Conservation (phyloP, 2,797 vertebrate genomes). For the Channa striata region DNA sequence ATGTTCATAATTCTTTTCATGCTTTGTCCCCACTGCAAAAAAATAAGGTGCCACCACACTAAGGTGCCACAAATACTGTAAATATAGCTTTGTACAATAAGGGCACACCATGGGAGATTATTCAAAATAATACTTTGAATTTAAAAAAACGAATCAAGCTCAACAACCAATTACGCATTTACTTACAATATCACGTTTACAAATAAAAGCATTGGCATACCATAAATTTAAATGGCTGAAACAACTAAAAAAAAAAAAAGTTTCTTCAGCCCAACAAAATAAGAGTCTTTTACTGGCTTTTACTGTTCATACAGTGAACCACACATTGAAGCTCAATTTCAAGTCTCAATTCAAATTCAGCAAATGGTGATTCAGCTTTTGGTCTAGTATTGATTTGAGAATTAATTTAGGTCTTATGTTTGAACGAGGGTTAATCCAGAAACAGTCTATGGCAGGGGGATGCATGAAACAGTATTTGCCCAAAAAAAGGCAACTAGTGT, state of each 20-base stretch:
- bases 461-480: slow-evolving; percentile 29
- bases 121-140: slow-evolving; percentile 68
- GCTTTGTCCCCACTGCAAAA: slow-evolving; percentile 74
- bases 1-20: slow-evolving; percentile 75
- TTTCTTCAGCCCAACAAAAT: slow-evolving; percentile 59
- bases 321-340: slow-evolving; percentile 11
- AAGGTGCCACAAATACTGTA: slow-evolving; percentile 73
- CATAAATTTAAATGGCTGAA: slow-evolving; percentile 65
- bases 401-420: slow-evolving; percentile 11
- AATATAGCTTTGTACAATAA: slow-evolving; percentile 72
- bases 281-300: slow-evolving; percentile 34
- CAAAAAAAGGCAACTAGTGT: slow-evolving; percentile 54
- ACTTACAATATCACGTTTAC: slow-evolving; percentile 76
- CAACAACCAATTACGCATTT: slow-evolving; percentile 72
- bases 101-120: slow-evolving; percentile 69
- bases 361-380: slow-evolving; percentile 30
- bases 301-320: slow-evolving; percentile 37
- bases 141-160: slow-evolving; percentile 61
- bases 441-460: slow-evolving; percentile 37
- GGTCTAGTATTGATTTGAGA: slow-evolving; percentile 5
- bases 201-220: slow-evolving; percentile 76
- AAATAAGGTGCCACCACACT: slow-evolving; percentile 67
- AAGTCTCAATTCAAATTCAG: slow-evolving; percentile 18
- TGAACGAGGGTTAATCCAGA: slow-evolving; percentile 23
- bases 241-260: slow-evolving; percentile 66